Base-by-base conservation (phyloP, 2,797 vertebrate genomes). In the Clamator glandarius region DNA sequence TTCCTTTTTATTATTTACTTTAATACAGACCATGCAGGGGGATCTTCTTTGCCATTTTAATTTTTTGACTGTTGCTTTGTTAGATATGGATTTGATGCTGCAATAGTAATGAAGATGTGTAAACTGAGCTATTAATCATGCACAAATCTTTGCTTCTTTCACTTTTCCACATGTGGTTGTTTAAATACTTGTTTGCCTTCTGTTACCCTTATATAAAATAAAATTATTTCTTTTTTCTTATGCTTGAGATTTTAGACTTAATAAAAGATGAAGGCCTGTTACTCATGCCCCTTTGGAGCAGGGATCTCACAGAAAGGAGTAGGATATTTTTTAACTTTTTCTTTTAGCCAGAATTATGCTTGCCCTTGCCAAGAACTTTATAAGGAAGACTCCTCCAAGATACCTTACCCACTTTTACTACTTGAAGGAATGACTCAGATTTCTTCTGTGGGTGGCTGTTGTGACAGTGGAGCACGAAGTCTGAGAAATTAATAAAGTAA, bases 401-500 rank as follows among this genome's bases (percentile, higher is more conserved):
- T 52, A 33, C 84, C 64, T 77, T 96, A 87, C 63, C 77, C 10
- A 5, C 17, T 54, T 89, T 88, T 95, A 84, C 41, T 80, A 35
- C n/a, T 29, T 14, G 44, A 73, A 84, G 31, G 23, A 92, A 31
- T 79, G 80, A 63, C 83, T 88, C 67, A 74, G 79, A 95, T 73
- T 87, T 96, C 83, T 96, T 55, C 66, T 5, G 51, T 89, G 85
- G n/a, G 74, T 78, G 62, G 51, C 92, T 93, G 25, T 67, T 96
- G 66, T 61, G 75, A 57, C 62, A 86, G 46, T 48, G 58, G 85
- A 96, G 75, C 84, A 89, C 18, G 25, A 80, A 94, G 86, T 75
- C 59, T 83, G 54, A 85, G 57, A 95, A 96, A 95, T 89, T 93
- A 95, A 92, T 93, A 93, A 96, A 81, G n/a, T 96, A 97, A 97